Evolutionary conservation across 2,113 vertebrate species (phyloP).

Genomic region (Nothobranchius kuhntae): DNA sequence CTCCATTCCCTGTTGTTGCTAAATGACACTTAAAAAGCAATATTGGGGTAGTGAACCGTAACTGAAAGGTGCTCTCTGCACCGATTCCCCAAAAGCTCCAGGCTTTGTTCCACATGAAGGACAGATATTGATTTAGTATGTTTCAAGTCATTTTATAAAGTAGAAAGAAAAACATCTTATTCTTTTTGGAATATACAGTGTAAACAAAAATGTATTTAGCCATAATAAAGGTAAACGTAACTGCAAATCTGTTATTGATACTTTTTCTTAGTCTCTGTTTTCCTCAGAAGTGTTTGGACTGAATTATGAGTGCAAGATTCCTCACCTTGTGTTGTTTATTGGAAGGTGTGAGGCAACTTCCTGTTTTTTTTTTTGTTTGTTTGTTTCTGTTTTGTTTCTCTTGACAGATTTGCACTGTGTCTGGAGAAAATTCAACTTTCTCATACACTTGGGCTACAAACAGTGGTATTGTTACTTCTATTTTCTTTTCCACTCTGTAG

Average conservation of each 20-base stretch:
- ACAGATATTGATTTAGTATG: slow-evolving; percentile 6
- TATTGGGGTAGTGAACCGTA: slow-evolving; percentile 39
- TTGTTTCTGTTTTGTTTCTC: neutral
- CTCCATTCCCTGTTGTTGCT: slow-evolving; percentile 31
- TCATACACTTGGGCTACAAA: neutral
- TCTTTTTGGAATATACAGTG: neutral
- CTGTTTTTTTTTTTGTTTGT: neutral
- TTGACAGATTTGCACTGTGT: neutral
- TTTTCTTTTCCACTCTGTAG: neutral
- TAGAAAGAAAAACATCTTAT: neutral
- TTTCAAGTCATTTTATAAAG: neutral
- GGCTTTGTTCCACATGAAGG: neutral
- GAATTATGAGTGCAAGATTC: neutral
- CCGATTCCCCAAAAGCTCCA: slow-evolving; percentile 6
- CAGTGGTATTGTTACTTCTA: neutral
- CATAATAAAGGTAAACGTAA: neutral
- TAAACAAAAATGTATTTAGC: neutral
- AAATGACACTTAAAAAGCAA: slow-evolving; percentile 48
- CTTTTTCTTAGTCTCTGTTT: neutral
- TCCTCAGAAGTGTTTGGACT: neutral
- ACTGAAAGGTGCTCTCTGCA: slow-evolving; percentile 18
- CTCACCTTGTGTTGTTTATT: neutral
- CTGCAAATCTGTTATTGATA: no score
- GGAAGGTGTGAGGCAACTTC: neutral
- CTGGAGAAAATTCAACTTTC: neutral